Base-by-base conservation (phyloP, 2,888 invertebrate genomes). In the Acleris cristana region DNA sequence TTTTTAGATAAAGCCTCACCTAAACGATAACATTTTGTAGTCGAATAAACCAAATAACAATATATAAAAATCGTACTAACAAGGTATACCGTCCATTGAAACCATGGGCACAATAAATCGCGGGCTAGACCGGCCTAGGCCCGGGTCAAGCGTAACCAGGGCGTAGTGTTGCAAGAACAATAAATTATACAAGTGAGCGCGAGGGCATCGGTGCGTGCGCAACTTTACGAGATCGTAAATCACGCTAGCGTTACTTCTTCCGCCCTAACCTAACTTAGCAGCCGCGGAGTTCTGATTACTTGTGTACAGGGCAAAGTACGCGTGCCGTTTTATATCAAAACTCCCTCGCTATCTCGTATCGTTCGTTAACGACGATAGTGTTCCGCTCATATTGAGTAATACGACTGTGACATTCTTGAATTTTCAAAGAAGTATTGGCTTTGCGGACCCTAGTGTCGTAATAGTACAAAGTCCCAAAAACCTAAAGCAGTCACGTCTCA, bases 101-200 rank as follows among this genome's bases (percentile, higher is more conserved):
- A 74, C 72, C 72, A 74, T 70, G 64, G 10, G 71, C 74, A 74
- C 78, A 75, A 82, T 80, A 86, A 83, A 84, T 84, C 79, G 78
- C 73, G 72, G 79, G 76, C 71, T 70, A 84, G 85, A 83, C 82
- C 82, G 78, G 81, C 79, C 83, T 84, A 85, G 85, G 81, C 82
- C 76, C 77, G 79, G 85, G 86, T 85, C 87, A 86, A 85, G 84
- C 88, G 84, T 85, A 83, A 83, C 85, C 81, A 75, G 77, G 70
- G 76, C 69, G 70, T 71, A 69, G 69, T 73, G 73, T 67, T 73
- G 76, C 74, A 70, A 74, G 76, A 81, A 74, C 81, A 74, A 90
- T 91, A 90, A 91, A 91, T 91, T 91, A 92, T 90, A 84, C 90
- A 90, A 89, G 86, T 88, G 89, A 90, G 81, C 83, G 88, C 86